Percentiles rank a stretch among this genome's conserved stretches.
Conservation (phyloP, 2,797 vertebrate species). For the Poeciliopsis turneri region DNA sequence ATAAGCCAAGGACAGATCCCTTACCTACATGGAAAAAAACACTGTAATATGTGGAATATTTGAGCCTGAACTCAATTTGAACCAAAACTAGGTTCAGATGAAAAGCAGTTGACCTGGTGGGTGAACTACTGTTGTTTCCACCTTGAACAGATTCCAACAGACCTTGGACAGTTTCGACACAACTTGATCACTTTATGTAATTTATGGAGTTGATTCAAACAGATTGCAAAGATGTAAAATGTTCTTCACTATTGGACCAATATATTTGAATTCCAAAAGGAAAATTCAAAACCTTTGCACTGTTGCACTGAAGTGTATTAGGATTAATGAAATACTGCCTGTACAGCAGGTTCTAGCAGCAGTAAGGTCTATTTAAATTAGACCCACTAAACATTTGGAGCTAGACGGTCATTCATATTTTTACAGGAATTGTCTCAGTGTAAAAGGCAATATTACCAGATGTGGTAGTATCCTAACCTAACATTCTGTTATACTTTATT, state of each 20-base stretch:
- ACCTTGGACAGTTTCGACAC: background rate
- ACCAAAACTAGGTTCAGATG: background rate
- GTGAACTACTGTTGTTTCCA: background rate
- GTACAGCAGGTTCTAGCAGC: background rate
- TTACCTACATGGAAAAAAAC: slow-evolving; percentile 81
- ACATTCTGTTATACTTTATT: background rate
- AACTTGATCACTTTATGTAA: background rate
- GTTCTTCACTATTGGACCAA: background rate
- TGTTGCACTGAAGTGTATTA: background rate
- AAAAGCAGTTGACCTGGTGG: background rate
- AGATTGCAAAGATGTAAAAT: background rate
- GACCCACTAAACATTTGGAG: background rate
- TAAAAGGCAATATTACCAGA: background rate
- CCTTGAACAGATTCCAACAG: background rate
- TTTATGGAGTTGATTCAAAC: background rate
- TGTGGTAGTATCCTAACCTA: background rate
- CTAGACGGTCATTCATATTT: background rate
- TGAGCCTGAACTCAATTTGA: background rate
- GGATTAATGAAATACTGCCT: background rate
- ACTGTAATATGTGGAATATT: background rate
- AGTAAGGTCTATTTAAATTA: background rate
- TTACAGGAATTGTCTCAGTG: background rate
- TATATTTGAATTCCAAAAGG: background rate
- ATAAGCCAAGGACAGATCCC: slow-evolving; percentile 95
- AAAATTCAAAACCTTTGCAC: background rate